phyloP scores from a whole-genome alignment of 2,113 vertebrate genomes.

The Columba janthina region DNA sequence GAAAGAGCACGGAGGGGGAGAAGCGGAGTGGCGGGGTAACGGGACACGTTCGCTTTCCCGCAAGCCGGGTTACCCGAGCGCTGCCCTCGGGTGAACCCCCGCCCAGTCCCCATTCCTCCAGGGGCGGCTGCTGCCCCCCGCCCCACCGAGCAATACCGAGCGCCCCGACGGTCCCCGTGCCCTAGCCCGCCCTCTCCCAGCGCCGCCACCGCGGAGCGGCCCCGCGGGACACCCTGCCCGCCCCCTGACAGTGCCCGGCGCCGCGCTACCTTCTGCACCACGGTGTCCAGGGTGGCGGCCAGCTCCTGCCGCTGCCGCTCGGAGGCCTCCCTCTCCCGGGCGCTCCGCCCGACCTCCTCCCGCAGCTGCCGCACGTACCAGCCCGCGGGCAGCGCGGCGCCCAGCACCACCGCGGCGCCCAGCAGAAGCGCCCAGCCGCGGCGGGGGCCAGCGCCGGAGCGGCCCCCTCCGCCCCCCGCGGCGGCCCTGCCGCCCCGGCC shows the following conservation, averaged over 20 bases:
- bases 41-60: background rate
- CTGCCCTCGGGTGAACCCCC: background rate
- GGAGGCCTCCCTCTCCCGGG: constrained; percentile 68
- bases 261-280: constrained; percentile 71
- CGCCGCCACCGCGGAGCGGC: background rate
- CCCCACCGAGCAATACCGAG: background rate
- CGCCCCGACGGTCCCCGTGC: background rate
- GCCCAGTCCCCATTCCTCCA: background rate
- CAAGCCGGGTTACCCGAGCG: background rate
- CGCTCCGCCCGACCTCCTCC: constrained; percentile 70
- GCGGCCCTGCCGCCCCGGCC: too few relatives aligned
- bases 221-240: background rate
- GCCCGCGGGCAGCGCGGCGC: constrained; percentile 62
- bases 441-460: background rate
- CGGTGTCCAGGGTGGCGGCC: constrained; percentile 59
- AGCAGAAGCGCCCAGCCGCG: constrained; percentile 46
- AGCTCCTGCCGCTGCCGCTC: constrained; percentile 66
- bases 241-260: background rate
- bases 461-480: too few relatives aligned
- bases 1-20: background rate
- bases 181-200: background rate
- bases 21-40: background rate
- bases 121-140: background rate
- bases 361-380: constrained; percentile 71
- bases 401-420: constrained; percentile 58